Base-by-base conservation (phyloP, 2,888 invertebrate genomes). In the Agrotis exclamationis region DNA sequence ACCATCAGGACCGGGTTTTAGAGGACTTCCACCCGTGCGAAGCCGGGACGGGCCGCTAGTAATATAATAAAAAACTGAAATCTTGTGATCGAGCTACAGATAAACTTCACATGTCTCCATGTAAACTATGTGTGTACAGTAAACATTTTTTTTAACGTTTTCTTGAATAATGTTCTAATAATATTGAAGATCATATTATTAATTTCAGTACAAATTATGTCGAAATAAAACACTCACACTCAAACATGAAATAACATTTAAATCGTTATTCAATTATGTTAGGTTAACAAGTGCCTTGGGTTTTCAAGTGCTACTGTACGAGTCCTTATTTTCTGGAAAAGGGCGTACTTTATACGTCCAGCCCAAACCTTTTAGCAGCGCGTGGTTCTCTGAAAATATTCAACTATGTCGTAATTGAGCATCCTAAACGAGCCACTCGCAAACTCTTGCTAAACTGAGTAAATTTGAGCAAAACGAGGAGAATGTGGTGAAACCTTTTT, bases 381-480 rank as follows among this genome's bases (percentile, higher is more conserved):
- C 44, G 57, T 24, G 53, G 13, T 66, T 44, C 51, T 51, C 45
- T 53, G 18, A 59, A 64, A 51, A 73, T 24, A 74, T 60, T 69
- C 33, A 45, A 70, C 53, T 60, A 70, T 48, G 45, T 45, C 54
- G 63, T 73, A 50, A 67, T 67, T 66, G 56, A 57, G 63, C 39
- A 50, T 64, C 50, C 70, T 33, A 44, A 63, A 53, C 59, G 28
- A 59, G 22, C 54, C 65, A 47, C 76, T 66, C 45, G 54, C 39
- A 59, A 20, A 56, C 64, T 56, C 56, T 39, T 13, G 47, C 18
- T 20, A 45, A 60, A 74, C 45, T 50, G 39, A 20, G 22, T 16
- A 1, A 20, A 56, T 69, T 62, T 24, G 47, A 16, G 18, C 48
- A 44, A 63, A 68, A 28, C 63, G 39, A 6, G 57, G 16, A 11